Percentiles rank a stretch among this genome's conserved stretches.
Evolutionary conservation across 2,888 invertebrate species (phyloP).

Genomic region (Eristalis arbustorum): DNA sequence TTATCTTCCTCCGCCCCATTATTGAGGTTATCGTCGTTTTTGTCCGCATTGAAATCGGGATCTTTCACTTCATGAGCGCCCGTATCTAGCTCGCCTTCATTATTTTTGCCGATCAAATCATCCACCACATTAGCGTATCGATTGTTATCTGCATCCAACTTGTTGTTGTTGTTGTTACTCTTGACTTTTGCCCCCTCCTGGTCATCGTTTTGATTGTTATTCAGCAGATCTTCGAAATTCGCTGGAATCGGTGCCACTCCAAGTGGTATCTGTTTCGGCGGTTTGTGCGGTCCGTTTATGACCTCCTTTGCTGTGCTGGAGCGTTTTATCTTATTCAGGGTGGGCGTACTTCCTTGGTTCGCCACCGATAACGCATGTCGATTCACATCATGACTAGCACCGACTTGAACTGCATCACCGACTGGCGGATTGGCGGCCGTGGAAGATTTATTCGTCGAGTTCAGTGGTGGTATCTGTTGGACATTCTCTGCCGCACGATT

Average conservation of each 20-base stretch:
- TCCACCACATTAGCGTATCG: conserved; percentile 77
- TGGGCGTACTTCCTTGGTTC: conserved; percentile 54
- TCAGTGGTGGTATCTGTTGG: conserved; percentile 74
- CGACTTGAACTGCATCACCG: conserved; percentile 45
- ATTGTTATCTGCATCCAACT: conserved; percentile 74
- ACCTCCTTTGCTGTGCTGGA: conserved; percentile 44
- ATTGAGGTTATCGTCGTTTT: conserved; percentile 75
- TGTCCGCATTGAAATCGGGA: conserved; percentile 76
- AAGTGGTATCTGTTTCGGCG: conserved; percentile 74
- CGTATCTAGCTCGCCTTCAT: conserved; percentile 75
- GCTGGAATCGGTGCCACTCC: conserved; percentile 79
- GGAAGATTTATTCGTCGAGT: conserved; percentile 74
- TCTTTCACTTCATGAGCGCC: conserved; percentile 79
- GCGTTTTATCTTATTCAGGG: conserved; percentile 45
- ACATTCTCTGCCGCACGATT: conserved; percentile 72
- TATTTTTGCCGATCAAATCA: conserved; percentile 73
- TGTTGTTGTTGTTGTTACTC: conserved; percentile 67
- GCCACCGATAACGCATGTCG: conserved; percentile 58
- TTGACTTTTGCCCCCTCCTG: conserved; percentile 65
- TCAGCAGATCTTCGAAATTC: conserved; percentile 77
- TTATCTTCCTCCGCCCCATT: conserved; percentile 77
- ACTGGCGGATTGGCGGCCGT: conserved; percentile 64
- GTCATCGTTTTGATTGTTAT: conserved; percentile 73
- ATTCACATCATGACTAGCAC: conserved; percentile 49
- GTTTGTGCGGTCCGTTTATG: conserved; percentile 61